Percentiles rank a stretch among this genome's conserved stretches.
These are phyloP conservation scores for Blastobasis lacticolella DNA, from an alignment of 2,888 invertebrate genomes.

Conservation along the genomic window DNA sequence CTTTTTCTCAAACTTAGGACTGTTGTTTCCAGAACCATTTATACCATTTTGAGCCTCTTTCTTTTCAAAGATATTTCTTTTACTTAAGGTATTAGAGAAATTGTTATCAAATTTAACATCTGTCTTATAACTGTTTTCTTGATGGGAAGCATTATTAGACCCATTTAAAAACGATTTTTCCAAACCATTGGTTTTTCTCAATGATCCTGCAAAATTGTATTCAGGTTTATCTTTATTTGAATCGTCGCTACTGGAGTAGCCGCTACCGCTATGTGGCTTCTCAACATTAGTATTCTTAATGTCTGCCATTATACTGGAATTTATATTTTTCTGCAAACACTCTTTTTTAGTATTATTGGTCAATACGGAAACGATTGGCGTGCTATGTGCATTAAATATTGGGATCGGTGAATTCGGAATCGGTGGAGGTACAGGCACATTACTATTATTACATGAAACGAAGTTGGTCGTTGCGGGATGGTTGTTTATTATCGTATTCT, in stretches of 20 bases:
- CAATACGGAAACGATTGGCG: slow-evolving; percentile 29
- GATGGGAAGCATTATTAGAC: slow-evolving; percentile 28
- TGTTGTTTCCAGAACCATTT: slow-evolving; percentile 20
- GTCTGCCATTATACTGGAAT: slow-evolving; percentile 23
- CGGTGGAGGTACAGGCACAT: slow-evolving; percentile 49
- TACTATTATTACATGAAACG: slow-evolving; percentile 24
- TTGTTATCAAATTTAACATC: slow-evolving; percentile 43
- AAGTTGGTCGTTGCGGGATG: slow-evolving; percentile 27
- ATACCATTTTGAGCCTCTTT: slow-evolving; percentile 28
- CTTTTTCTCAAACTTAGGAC: slow-evolving; percentile 28
- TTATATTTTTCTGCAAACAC: slow-evolving; percentile 29
- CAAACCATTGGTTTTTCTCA: slow-evolving; percentile 37
- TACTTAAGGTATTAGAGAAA: slow-evolving; percentile 51
- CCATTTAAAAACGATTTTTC: slow-evolving; percentile 47
- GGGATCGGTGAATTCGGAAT: slow-evolving; percentile 58
- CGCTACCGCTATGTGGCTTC: slow-evolving; percentile 38
- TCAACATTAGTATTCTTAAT: slow-evolving; percentile 27
- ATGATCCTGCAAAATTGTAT: slow-evolving; percentile 32
- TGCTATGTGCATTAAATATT: slow-evolving; percentile 41
- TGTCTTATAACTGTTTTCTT: slow-evolving; percentile 27
- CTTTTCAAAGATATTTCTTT: slow-evolving; percentile 57
- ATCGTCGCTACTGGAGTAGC: slow-evolving; percentile 42
- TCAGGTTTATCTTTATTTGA: slow-evolving; percentile 45
- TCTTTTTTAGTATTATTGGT: slow-evolving; percentile 24
- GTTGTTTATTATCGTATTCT: slow-evolving; percentile 47